Evolutionary conservation across 1,140 invertebrate genomes (phyloP).

Genomic region (Choristoneura fumiferana): DNA sequence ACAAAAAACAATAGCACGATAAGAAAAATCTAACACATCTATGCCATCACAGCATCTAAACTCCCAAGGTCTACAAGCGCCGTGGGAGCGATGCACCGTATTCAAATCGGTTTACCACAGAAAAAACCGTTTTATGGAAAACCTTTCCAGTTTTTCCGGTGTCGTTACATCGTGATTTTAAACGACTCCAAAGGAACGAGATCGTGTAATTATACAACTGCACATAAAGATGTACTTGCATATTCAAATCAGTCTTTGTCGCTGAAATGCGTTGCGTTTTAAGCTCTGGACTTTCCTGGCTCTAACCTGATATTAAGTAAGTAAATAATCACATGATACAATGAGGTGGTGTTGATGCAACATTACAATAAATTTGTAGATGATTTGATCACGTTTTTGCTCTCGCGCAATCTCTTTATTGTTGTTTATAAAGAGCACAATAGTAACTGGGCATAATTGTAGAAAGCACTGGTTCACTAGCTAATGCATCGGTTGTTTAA

Average conservation of each 20-base stretch:
- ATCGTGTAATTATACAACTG: slow-evolving; percentile 49
- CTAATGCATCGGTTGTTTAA: no score
- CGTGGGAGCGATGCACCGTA: slow-evolving; percentile 64
- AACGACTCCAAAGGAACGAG: slow-evolving; percentile 50
- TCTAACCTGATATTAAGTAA: neutral
- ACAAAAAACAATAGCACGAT: no score
- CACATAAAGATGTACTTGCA: slow-evolving; percentile 42
- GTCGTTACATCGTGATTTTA: slow-evolving; percentile 38
- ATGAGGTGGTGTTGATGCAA: no score
- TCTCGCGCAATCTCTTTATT: no score
- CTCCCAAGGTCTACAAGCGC: slow-evolving; percentile 37
- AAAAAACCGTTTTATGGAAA: slow-evolving; percentile 52
- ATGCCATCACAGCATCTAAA: neutral
- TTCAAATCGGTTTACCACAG: slow-evolving; percentile 50
- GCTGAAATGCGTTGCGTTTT: slow-evolving; percentile 14
- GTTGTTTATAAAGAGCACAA: no score
- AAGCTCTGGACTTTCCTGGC: slow-evolving; percentile 3
- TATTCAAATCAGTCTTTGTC: slow-evolving; percentile 66
- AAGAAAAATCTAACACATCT: neutral
- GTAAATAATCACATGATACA: no score
- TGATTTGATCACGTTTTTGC: no score
- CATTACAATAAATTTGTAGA: no score
- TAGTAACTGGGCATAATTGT: no score
- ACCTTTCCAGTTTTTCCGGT: slow-evolving; percentile 72
- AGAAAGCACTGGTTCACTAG: no score